Evolutionary conservation across 2,113 vertebrate genomes (phyloP).

Genomic region (Labrus mixtus): DNA sequence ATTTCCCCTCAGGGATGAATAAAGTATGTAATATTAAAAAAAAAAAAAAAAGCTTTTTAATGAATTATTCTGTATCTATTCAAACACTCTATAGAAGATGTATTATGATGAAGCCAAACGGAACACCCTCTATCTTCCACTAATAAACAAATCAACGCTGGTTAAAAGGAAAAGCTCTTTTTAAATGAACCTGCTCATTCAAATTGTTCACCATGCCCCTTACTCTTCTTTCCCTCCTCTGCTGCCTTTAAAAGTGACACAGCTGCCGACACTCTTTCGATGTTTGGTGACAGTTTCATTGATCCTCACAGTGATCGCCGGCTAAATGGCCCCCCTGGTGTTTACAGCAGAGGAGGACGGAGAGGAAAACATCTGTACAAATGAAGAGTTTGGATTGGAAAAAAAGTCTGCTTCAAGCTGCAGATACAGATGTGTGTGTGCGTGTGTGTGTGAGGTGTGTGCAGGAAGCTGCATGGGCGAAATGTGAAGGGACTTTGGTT

Average conservation of each 20-base stretch:
- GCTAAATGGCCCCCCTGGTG: slow-evolving; percentile 67
- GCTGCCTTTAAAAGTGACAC: slow-evolving; percentile 51
- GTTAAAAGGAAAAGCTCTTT: not conserved
- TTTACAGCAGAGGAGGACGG: slow-evolving; percentile 56
- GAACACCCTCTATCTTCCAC: not conserved
- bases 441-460: not conserved
- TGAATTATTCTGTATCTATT: too few species aligned
- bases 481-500: not conserved
- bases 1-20: too few species aligned
- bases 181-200: not conserved
- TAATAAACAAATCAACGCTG: not conserved
- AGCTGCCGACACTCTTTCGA: slow-evolving; percentile 69
- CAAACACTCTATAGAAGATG: too few species aligned
- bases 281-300: slow-evolving; percentile 78
- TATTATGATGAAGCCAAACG: not conserved
- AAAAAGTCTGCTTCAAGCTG: slow-evolving; percentile 11
- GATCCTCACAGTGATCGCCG: slow-evolving; percentile 62
- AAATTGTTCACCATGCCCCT: slow-evolving; percentile 10
- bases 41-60: too few species aligned
- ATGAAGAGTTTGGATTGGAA: slow-evolving; percentile 48
- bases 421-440: slow-evolving; percentile 19
- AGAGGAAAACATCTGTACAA: slow-evolving; percentile 75
- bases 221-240: slow-evolving; percentile 25
- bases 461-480: slow-evolving; percentile 10
- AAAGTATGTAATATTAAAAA: too few species aligned